phyloP scores from a whole-genome alignment of 92 coral and sea anemone genomes.

The Montipora capitata region DNA sequence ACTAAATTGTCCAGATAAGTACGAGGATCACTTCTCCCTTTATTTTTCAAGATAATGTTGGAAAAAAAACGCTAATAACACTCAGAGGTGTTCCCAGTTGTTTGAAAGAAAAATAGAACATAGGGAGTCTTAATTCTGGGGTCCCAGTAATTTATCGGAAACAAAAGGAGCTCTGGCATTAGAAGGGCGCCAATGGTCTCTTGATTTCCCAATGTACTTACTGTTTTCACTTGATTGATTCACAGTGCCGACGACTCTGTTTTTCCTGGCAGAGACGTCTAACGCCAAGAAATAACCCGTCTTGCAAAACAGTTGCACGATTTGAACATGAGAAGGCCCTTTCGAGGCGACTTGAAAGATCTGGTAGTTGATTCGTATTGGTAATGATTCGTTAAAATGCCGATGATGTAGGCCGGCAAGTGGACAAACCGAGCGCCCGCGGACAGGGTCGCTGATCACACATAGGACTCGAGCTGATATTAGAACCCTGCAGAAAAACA shows the following conservation, averaged over 20 bases:
- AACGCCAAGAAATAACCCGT: constrained; percentile 78
- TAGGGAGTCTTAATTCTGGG: background rate
- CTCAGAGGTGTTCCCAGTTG: background rate
- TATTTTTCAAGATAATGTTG: background rate
- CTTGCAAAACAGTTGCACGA: constrained; percentile 73
- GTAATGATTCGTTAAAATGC: background rate
- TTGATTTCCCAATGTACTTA: constrained; percentile 23
- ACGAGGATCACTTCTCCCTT: too few relatives aligned
- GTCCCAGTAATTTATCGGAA: too few relatives aligned
- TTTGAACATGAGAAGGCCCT: constrained; percentile 61
- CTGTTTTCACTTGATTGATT: constrained; percentile 67
- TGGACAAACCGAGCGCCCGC: background rate
- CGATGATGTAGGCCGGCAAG: background rate
- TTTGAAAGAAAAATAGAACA: background rate
- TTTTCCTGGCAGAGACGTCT: constrained; percentile 28
- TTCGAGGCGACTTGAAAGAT: constrained; percentile 56
- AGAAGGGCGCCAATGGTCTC: too few relatives aligned
- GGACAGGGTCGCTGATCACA: constrained; percentile 16
- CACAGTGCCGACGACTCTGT: constrained; percentile 59
- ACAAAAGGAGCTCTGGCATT: too few relatives aligned
- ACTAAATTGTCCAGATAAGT: too few relatives aligned
- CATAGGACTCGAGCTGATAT: constrained; percentile 8
- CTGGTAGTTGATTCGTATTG: constrained; percentile 62
- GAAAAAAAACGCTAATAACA: background rate
- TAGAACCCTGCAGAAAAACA: background rate